Conservation (phyloP, 2,797 vertebrate species). For the Gila robusta region DNA sequence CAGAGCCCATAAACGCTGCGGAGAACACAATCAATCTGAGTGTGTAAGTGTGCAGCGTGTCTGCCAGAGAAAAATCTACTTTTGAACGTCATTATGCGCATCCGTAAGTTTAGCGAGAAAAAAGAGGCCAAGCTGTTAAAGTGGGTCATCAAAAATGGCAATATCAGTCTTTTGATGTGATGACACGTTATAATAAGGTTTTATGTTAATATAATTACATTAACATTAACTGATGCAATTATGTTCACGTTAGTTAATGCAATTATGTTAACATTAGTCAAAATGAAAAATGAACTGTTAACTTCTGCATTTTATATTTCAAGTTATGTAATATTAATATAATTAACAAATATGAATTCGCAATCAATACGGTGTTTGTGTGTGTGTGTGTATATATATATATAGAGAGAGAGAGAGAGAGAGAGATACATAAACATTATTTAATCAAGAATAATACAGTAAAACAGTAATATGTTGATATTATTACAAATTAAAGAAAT, state of each 20-base stretch:
- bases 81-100: constrained; percentile 57
- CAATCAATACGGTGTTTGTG: neutral
- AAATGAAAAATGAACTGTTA: neutral
- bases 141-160: neutral
- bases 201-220: neutral
- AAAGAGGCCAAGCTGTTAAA: neutral
- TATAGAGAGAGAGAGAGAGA: no score
- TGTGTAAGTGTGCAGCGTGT: constrained; percentile 33
- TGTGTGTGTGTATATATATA: neutral
- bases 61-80: constrained; percentile 54
- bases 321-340: neutral
- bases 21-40: constrained; percentile 68
- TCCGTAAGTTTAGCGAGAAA: neutral
- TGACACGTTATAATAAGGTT: constrained; percentile 1
- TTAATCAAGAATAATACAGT: no score
- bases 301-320: neutral
- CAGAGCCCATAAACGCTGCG: constrained; percentile 62
- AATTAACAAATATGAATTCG: neutral
- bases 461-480: neutral
- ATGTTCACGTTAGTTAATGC: neutral
- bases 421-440: no score
- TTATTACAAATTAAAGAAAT: no score
- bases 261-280: neutral
- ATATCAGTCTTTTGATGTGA: constrained; percentile 1
- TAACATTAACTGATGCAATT: neutral